Evolutionary conservation across 2,113 vertebrate genomes (phyloP).

Genomic region (Gymnorhina tibicen): DNA sequence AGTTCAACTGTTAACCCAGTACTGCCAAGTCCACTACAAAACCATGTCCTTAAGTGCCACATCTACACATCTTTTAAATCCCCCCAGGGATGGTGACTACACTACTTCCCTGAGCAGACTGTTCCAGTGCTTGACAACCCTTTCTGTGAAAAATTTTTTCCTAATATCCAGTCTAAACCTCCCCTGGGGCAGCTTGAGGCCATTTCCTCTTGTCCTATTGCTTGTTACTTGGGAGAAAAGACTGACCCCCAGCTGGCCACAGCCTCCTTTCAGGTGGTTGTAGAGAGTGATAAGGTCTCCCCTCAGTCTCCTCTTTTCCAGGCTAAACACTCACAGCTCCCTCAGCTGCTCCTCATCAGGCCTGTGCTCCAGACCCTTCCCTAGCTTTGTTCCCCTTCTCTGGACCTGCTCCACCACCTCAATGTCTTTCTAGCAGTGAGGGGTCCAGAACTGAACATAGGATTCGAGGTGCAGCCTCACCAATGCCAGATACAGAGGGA

Average conservation of each 20-base stretch:
- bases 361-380: not conserved
- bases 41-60: not conserved
- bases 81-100: not conserved
- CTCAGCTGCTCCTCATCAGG: not conserved
- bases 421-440: not conserved
- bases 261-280: not conserved
- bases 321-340: not conserved
- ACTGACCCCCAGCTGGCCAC: not conserved
- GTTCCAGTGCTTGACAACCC: not conserved
- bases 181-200: not conserved
- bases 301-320: not conserved
- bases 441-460: not conserved
- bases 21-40: not conserved
- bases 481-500: not conserved
- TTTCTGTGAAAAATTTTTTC: not conserved
- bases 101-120: not conserved
- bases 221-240: not conserved
- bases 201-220: not conserved
- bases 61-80: not conserved
- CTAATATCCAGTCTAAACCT: not conserved
- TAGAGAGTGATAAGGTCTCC: not conserved
- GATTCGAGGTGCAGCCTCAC: not conserved
- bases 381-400: not conserved
- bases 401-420: not conserved
- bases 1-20: rapidly evolving